These are phyloP conservation scores for Planococcus citri DNA, from an alignment of 1,140 invertebrate species.

Conservation along the genomic window DNA sequence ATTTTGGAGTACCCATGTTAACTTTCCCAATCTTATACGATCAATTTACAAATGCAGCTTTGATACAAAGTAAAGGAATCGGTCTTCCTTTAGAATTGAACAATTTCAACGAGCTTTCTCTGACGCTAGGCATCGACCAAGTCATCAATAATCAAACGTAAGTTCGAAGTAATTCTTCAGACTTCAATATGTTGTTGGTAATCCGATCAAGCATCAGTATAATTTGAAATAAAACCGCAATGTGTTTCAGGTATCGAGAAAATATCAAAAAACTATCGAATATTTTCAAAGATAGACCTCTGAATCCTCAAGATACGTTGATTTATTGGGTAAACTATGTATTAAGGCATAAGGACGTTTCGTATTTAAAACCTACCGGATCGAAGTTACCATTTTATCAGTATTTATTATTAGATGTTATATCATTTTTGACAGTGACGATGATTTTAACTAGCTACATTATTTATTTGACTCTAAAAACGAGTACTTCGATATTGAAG, in stretches of 20 bases:
- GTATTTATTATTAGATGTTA: conserved; percentile 27
- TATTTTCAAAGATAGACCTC: conserved; percentile 36
- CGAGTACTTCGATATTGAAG: too few species aligned
- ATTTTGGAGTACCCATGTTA: conserved; percentile 12
- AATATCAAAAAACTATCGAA: conserved; percentile 21
- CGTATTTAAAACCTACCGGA: conserved; percentile 22
- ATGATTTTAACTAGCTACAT: too few species aligned
- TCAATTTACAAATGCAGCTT: conserved; percentile 29
- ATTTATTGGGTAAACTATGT: conserved; percentile 47
- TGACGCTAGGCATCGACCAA: not conserved
- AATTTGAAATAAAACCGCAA: too few species aligned
- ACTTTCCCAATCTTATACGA: conserved; percentile 14
- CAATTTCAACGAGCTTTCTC: not conserved
- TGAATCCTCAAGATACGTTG: conserved; percentile 40
- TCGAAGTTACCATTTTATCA: conserved; percentile 25
- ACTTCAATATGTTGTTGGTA: not conserved
- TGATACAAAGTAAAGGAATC: not conserved
- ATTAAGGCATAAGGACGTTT: conserved; percentile 38
- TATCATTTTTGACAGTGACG: too few species aligned
- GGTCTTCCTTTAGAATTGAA: not conserved
- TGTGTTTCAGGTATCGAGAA: conserved; percentile 23
- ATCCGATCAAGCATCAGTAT: too few species aligned
- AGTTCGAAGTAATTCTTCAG: too few species aligned
- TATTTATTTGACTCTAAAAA: too few species aligned
- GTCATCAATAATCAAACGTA: not conserved